Evolutionary conservation across 2,888 invertebrate species (phyloP), one percentile per base, ranked within the genome.

Genomic region (Brenthis daphne): DNA sequence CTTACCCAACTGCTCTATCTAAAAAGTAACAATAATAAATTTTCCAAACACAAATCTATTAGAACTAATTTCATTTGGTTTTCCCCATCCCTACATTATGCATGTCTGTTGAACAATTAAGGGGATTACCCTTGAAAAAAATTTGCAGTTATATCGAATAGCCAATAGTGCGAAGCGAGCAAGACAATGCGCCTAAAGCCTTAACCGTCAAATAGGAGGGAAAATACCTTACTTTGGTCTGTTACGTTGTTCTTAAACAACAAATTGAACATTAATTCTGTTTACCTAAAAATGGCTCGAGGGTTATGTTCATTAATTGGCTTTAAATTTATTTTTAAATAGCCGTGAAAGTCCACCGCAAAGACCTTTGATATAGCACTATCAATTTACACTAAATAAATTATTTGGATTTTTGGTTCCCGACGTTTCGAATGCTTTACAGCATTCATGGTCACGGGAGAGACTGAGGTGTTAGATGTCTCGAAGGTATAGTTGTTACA

Each of bases 141-240:
- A n/a, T 12, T 6, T 6, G n/a, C 24, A 54, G 48, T 1, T 48
- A 13, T 20, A 47, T 6, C 63, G 64, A 64, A 47, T 33, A 33
- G 33, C 53, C 56, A 64, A 47, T 33, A 33, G 33, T 47, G 54
- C 16, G 51, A 33, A 37, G 33, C 24, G 33, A 57, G 24, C 24
- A 61, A 48, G 33, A 60, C 65, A 50, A 57, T 48, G 16, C 50
- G 11, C 57, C 6, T 29, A 16, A 12, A 43, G 24, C 33, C 24
- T 33, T n/a, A 48, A 68, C 70, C 70, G 68, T 58, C 65, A 65
- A 65, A 71, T 71, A 57, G 53, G 16, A 57, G 68, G 70, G 65
- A 71, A 71, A 71, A 57, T 68, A 71, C 70, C 65, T 68, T 48
- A 48, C 61, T 16, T 54, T 20, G 6, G 48, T 37, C 50, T 29